Evolutionary conservation across 1,140 invertebrate species (phyloP).

Genomic region (Hyles euphorbiae): DNA sequence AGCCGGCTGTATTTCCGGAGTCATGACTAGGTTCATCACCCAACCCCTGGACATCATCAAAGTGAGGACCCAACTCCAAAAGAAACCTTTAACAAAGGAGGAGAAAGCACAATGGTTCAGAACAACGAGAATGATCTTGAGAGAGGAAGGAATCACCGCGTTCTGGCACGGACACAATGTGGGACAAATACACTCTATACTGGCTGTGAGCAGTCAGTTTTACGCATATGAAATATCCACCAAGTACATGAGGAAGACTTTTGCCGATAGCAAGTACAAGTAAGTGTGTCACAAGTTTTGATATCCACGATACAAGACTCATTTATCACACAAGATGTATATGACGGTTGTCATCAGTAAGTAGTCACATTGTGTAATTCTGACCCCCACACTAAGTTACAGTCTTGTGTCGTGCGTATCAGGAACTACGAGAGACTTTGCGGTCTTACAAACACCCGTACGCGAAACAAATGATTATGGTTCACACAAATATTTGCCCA

Average conservation of each 20-base stretch:
- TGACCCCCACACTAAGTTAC: too few relatives aligned
- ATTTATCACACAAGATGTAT: not conserved
- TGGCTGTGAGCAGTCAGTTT: slow-evolving; percentile 49
- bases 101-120: slow-evolving; percentile 21
- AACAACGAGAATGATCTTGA: slow-evolving; percentile 36
- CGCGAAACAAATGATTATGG: too few relatives aligned
- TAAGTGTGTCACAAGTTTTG: slow-evolving; percentile 20
- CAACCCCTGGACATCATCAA: slow-evolving; percentile 62
- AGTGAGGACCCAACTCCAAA: slow-evolving; percentile 44
- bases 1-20: slow-evolving; percentile 47
- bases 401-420: too few relatives aligned
- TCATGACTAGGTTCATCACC: slow-evolving; percentile 48
- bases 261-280: slow-evolving; percentile 26
- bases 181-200: slow-evolving; percentile 57
- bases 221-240: slow-evolving; percentile 55
- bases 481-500: too few relatives aligned
- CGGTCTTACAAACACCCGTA: too few relatives aligned
- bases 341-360: too few relatives aligned
- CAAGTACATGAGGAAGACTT: slow-evolving; percentile 26
- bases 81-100: slow-evolving; percentile 7
- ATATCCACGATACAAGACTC: not conserved
- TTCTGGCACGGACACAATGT: slow-evolving; percentile 59
- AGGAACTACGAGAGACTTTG: too few relatives aligned
- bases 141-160: slow-evolving; percentile 48
- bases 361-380: too few relatives aligned